These are phyloP conservation scores for Lucilia cuprina DNA, from an alignment of 1,140 invertebrate genomes.

Conservation along the genomic window DNA sequence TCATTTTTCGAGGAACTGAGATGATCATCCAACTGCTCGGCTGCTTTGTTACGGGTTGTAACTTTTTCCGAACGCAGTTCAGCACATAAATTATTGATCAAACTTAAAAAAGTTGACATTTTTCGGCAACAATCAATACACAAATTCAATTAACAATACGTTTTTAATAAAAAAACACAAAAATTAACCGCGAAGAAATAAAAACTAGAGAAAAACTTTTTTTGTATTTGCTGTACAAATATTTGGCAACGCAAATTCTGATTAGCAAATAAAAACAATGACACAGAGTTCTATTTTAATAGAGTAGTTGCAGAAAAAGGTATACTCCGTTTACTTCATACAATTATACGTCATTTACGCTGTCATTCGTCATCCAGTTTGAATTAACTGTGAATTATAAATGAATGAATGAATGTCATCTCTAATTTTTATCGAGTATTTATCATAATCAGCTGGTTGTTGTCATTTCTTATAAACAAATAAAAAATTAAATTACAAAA, in stretches of 20 bases:
- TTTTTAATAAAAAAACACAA: background rate
- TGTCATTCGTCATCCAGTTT: too few relatives aligned
- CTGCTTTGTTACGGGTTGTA: slow-evolving; percentile 37
- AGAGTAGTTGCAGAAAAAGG: too few relatives aligned
- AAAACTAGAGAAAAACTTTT: background rate
- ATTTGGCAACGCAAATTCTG: background rate
- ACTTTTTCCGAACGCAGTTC: slow-evolving; percentile 38
- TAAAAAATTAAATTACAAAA: too few relatives aligned
- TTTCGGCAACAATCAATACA: background rate
- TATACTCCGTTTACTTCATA: too few relatives aligned
- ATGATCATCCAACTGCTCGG: slow-evolving; percentile 36
- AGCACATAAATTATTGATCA: slow-evolving; percentile 35
- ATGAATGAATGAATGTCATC: too few relatives aligned
- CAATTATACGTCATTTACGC: too few relatives aligned
- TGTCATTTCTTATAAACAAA: too few relatives aligned
- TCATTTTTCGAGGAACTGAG: slow-evolving; percentile 36
- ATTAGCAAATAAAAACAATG: background rate
- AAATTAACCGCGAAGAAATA: background rate
- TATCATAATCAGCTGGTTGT: too few relatives aligned
- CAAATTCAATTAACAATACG: background rate
- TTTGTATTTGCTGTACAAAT: background rate
- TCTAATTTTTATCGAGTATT: too few relatives aligned
- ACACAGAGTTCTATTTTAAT: background rate
- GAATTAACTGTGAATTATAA: too few relatives aligned
- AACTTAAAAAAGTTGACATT: slow-evolving; percentile 31